Evolutionary conservation across 1,140 invertebrate species (phyloP), one percentile per base, ranked within the genome.

Genomic region (Aphaenogaster ashmeadi): DNA sequence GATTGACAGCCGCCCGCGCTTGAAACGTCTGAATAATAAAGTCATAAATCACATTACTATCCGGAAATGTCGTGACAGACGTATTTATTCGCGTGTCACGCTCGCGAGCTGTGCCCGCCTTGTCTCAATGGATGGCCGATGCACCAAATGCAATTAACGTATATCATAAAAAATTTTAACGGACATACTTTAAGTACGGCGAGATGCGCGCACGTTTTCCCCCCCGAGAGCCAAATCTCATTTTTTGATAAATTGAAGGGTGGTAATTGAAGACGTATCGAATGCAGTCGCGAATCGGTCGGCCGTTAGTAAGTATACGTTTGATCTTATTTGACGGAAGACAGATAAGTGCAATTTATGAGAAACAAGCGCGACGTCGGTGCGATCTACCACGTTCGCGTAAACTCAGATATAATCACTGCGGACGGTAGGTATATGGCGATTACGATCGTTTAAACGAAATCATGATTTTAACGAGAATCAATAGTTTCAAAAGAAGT

Each of bases 1-100:
- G 74, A 89, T 80, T 77, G 83, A 90, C 78, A 60, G 67, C 41
- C 66, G 58, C 15, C 47, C 60, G 74, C 41, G 64, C 33, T 69
- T n/a, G 41, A 83, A 80, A 64, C 72, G 90, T 90, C 83, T 62
- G 83, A 90, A 87, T 87, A 83, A 91, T 91, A 90, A 90, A 87
- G 88, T 89, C 78, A 84, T 87, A 90, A 90, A 88, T 88, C 87
- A 87, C 66, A 71, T 91, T 89, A 90, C 72, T 56, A 81, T 47
- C 9, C 66, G 60, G 66, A 74, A 84, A 75, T 79, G 58, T 50
- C 41, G 56, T 86, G 90, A 91, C 62, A 60, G 71, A 86, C 89
- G 77, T 72, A 66, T 84, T 86, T 80, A 62, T 88, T 71, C 44
- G 38, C 56, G 52, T 69, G 85, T 80, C 81, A 69, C 77, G 21